Evolutionary conservation across 2,797 vertebrate species (phyloP), one percentile per base, ranked within the genome.

Genomic region (Distichodus sexfasciatus): DNA sequence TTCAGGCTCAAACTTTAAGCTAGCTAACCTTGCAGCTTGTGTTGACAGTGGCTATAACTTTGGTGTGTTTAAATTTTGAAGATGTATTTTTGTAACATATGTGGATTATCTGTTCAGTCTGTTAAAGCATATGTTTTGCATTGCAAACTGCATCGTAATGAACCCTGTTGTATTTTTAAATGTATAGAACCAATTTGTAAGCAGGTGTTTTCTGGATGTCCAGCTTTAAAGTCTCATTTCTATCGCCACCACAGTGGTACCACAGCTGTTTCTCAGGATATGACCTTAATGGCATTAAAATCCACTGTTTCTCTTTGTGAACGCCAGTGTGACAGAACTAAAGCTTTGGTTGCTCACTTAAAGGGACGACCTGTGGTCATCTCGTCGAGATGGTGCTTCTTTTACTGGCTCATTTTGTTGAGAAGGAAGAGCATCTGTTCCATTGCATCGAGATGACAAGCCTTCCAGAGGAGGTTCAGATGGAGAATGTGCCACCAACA

Each of bases 171-270:
- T 35, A 29, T 75, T 59, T 77, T 77, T 14, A 77, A 72, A 4
- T 77, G 69, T 54, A 38, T 59, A 47, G 62, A 0, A 64, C 29
- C 5, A n/a, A 21, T 46, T 15, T 77, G 57, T 41, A 77, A 75
- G 44, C 64, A 69, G 43, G 36, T 48, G 12, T 79, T 72, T 75
- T 58, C 60, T 19, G 14, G 48, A 2, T 66, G 75, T 35, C 3
- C 43, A 47, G 65, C 69, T 2, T 67, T 77, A 40, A 79, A 75
- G 43, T 46, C 31, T 1, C 55, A 75, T 26, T 72, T 75, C 50
- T 77, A 70, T 72, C 44, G 36, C 5, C 33, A 58, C 8, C 67
- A 77, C 1, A 60, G 29, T 3, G 23, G 1, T 6, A 21, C 44
- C 4, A 9, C 44, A 21, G 3, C 17, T 6, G 19, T 9, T 47